Conservation (phyloP, 2,113 vertebrate genomes). For the Euleptes europaea region DNA sequence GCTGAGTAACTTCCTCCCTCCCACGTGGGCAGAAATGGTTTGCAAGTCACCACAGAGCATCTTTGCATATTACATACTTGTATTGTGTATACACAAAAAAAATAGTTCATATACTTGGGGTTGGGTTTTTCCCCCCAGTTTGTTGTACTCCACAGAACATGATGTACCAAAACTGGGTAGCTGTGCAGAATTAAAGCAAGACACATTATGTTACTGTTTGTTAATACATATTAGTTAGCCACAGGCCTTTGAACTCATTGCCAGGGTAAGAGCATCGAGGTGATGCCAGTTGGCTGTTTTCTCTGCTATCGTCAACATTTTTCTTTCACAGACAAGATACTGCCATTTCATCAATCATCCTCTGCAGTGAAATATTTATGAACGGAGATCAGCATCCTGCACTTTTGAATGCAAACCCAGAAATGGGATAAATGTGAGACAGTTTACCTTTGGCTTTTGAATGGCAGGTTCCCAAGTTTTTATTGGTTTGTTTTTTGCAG, state of each 20-base stretch:
- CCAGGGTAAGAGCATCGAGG: constrained; percentile 32
- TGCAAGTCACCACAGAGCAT: too few relatives aligned
- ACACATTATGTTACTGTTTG: constrained; percentile 44
- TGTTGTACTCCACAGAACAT: background rate
- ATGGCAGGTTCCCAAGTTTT: constrained; percentile 68
- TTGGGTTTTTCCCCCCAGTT: background rate
- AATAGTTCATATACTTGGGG: too few relatives aligned
- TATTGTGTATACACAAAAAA: too few relatives aligned
- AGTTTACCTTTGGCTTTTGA: constrained; percentile 57
- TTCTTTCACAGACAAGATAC: constrained; percentile 57
- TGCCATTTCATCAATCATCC: constrained; percentile 61
- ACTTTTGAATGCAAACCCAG: constrained; percentile 51
- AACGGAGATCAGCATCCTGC: constrained; percentile 42
- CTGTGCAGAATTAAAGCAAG: constrained; percentile 29
- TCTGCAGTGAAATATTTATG: constrained; percentile 49
- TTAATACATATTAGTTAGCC: constrained; percentile 25
- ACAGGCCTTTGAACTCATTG: constrained; percentile 55
- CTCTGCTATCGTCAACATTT: constrained; percentile 63
- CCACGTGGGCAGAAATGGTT: too few relatives aligned
- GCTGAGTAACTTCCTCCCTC: too few relatives aligned
- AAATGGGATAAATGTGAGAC: constrained; percentile 59
- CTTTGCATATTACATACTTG: too few relatives aligned
- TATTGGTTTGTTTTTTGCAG: constrained; percentile 73
- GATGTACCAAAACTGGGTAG: background rate
- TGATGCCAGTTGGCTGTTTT: constrained; percentile 59